Evolutionary conservation across 2,797 vertebrate species (phyloP).

Genomic region (Prunella strophiata): DNA sequence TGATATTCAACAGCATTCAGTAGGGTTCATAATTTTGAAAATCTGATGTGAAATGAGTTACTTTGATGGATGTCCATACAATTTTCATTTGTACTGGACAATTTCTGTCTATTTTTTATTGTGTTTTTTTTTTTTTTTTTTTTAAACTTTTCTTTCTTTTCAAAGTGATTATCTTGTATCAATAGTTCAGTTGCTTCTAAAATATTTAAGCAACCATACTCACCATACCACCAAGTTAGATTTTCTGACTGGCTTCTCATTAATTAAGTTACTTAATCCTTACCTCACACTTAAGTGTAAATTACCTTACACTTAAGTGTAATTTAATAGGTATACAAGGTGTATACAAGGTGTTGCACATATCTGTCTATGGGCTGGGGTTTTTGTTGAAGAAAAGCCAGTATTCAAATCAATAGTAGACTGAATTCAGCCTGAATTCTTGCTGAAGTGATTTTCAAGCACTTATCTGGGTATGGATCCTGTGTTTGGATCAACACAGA

Average conservation of each 20-base stretch:
- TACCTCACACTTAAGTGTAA: background rate
- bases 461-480: background rate
- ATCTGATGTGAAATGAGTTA: background rate
- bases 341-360: background rate
- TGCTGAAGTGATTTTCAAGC: background rate
- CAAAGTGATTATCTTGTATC: background rate
- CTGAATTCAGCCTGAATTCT: background rate
- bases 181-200: background rate
- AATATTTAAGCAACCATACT: background rate
- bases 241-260: background rate
- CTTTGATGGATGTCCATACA: background rate
- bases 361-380: background rate
- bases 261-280: background rate
- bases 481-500: constrained; percentile 4
- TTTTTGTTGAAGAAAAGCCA: background rate
- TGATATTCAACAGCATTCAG: background rate
- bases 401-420: background rate
- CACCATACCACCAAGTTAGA: background rate
- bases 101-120: background rate
- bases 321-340: background rate
- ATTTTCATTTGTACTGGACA: background rate
- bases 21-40: background rate
- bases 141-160: background rate
- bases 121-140: background rate
- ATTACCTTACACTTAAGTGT: background rate